phyloP scores from a whole-genome alignment of 2,888 invertebrate species.

The Philhelius pedissequus region DNA sequence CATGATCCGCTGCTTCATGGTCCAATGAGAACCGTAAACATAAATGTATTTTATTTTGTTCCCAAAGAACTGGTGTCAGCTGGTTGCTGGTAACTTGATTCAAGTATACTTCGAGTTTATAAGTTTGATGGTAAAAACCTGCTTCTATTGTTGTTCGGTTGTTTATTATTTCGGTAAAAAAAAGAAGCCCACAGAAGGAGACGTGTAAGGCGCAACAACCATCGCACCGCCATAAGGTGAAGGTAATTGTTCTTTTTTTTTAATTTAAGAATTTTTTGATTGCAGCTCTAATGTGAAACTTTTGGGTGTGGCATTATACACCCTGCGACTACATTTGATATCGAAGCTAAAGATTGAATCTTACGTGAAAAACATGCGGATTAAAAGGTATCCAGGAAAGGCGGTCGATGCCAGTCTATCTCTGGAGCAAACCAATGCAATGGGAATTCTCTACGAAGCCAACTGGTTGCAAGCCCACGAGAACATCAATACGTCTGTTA shows the following conservation, averaged over 20 bases:
- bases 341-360: slow-evolving; percentile 40
- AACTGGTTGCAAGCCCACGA: slow-evolving; percentile 88
- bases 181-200: slow-evolving; percentile 52
- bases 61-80: slow-evolving; percentile 20
- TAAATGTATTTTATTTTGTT: neutral
- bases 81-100: slow-evolving; percentile 12
- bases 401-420: slow-evolving; percentile 85
- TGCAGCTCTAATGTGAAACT: slow-evolving; percentile 55
- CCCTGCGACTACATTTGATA: slow-evolving; percentile 24
- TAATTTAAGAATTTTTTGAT: slow-evolving; percentile 58
- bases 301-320: slow-evolving; percentile 33
- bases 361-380: slow-evolving; percentile 83
- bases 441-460: slow-evolving; percentile 90
- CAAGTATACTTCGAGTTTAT: neutral
- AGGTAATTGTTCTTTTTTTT: slow-evolving; percentile 18
- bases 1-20: slow-evolving; percentile 48
- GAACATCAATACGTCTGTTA: slow-evolving; percentile 60
- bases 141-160: slow-evolving; percentile 27
- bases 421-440: slow-evolving; percentile 85
- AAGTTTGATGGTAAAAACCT: neutral
- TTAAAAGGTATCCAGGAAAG: slow-evolving; percentile 91
- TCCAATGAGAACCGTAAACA: slow-evolving; percentile 32
- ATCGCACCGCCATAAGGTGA: neutral
- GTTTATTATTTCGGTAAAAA: slow-evolving; percentile 17
- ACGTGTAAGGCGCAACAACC: neutral